Conservation (phyloP, 2,113 vertebrate genomes). For the Cynopterus brachyotis region DNA sequence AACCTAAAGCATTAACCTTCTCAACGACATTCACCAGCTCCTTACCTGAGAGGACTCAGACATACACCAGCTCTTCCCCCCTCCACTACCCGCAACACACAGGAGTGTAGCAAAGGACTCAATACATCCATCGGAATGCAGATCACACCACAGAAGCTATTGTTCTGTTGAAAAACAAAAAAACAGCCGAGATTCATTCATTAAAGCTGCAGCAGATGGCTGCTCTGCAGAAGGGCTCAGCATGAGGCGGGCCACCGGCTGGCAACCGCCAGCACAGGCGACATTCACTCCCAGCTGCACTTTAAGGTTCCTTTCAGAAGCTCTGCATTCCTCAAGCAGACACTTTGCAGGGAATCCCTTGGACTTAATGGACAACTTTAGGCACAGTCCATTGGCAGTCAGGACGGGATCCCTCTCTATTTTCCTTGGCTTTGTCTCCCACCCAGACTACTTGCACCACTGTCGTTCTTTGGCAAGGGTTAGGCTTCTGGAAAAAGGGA, state of each 20-base stretch:
- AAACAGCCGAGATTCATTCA: constrained; percentile 75
- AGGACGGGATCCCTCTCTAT: neutral
- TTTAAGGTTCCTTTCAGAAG: constrained; percentile 59
- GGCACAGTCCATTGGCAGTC: neutral
- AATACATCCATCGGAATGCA: constrained; percentile 68
- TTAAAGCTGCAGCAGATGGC: constrained; percentile 85
- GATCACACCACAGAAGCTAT: constrained; percentile 80
- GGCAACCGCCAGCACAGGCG: constrained; percentile 52
- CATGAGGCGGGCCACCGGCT: constrained; percentile 79
- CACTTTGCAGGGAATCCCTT: constrained; percentile 41
- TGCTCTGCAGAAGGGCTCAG: constrained; percentile 74
- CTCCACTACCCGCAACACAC: neutral
- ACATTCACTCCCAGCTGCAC: constrained; percentile 63
- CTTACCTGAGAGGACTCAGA: neutral
- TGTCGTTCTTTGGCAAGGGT: neutral
- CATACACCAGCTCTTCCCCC: neutral
- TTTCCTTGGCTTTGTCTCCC: neutral
- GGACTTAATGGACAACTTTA: constrained; percentile 29
- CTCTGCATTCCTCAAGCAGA: constrained; percentile 54
- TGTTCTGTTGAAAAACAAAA: constrained; percentile 77
- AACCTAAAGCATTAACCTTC: neutral
- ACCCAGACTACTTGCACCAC: neutral
- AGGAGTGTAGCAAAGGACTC: constrained; percentile 8
- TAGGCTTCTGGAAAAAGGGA: constrained; percentile 31
- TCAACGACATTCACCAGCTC: neutral